Evolutionary conservation across 2,888 invertebrate species (phyloP).

Genomic region (Mythimna impura): DNA sequence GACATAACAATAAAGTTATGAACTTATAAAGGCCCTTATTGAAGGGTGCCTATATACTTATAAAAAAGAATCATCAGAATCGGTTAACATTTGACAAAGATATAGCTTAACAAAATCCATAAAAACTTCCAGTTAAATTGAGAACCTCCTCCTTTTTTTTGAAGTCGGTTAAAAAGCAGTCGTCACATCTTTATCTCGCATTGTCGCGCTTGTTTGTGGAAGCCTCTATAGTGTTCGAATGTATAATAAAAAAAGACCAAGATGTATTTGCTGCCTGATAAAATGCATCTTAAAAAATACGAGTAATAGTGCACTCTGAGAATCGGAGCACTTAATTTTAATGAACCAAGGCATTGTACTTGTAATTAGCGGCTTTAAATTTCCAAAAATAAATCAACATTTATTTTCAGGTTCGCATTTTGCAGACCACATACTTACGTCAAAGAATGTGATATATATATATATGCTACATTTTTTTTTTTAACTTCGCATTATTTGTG

Average conservation of each 20-base stretch:
- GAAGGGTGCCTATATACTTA: too few relatives aligned
- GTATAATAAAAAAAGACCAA: not conserved
- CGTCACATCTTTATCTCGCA: not conserved
- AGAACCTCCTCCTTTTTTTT: not conserved
- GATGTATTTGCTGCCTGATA: not conserved
- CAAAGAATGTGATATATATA: not conserved
- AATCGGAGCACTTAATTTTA: slow-evolving; percentile 14
- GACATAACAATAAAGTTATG: not conserved
- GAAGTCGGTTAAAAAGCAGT: not conserved
- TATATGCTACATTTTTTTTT: too few relatives aligned
- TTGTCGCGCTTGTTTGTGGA: not conserved
- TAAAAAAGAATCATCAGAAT: too few relatives aligned
- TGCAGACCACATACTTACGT: not conserved
- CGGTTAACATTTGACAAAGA: too few relatives aligned
- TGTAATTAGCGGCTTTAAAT: not conserved
- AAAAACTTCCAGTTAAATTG: too few relatives aligned
- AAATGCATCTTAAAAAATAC: slow-evolving; percentile 4
- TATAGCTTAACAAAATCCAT: too few relatives aligned
- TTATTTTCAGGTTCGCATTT: not conserved
- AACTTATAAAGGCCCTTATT: not conserved
- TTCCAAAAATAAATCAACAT: slow-evolving; percentile 1
- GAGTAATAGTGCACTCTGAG: slow-evolving; percentile 1
- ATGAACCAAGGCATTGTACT: not conserved
- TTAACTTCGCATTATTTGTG: too few relatives aligned
- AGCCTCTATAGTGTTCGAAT: not conserved